These are phyloP conservation scores for Rhynchomys soricoides DNA, from an alignment of 2,113 vertebrate genomes.

Conservation along the genomic window DNA sequence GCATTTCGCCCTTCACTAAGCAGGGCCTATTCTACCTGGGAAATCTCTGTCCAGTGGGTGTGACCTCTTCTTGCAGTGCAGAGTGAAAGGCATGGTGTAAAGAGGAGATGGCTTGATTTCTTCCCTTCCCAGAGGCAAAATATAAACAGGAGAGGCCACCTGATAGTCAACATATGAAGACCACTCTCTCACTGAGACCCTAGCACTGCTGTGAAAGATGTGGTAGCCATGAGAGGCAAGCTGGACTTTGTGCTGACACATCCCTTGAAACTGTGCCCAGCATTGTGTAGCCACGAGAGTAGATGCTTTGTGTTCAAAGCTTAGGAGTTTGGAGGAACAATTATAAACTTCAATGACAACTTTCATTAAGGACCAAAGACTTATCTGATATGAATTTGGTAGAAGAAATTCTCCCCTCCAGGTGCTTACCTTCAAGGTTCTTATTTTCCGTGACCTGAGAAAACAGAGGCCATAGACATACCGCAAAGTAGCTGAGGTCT, in stretches of 20 bases:
- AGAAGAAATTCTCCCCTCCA: background rate
- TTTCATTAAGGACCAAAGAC: slow-evolving; percentile 17
- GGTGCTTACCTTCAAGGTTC: background rate
- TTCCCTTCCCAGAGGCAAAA: background rate
- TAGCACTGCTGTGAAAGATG: background rate
- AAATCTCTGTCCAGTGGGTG: background rate
- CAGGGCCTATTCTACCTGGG: background rate
- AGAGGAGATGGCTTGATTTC: background rate
- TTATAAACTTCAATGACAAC: background rate
- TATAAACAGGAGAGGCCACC: background rate
- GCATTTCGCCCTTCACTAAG: background rate
- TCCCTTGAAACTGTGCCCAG: background rate
- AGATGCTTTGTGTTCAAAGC: background rate
- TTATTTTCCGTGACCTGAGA: background rate
- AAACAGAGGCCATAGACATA: background rate
- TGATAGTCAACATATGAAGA: background rate
- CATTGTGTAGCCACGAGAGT: background rate
- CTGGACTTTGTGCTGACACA: background rate
- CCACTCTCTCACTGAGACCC: background rate
- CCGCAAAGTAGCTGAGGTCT: background rate
- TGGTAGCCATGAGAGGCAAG: background rate
- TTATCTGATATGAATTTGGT: background rate
- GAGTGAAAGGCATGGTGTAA: background rate
- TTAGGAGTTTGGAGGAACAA: slow-evolving; percentile 44
- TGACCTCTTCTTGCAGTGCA: background rate